Conservation (phyloP, 2,888 invertebrate genomes). For the Amiota minor region DNA sequence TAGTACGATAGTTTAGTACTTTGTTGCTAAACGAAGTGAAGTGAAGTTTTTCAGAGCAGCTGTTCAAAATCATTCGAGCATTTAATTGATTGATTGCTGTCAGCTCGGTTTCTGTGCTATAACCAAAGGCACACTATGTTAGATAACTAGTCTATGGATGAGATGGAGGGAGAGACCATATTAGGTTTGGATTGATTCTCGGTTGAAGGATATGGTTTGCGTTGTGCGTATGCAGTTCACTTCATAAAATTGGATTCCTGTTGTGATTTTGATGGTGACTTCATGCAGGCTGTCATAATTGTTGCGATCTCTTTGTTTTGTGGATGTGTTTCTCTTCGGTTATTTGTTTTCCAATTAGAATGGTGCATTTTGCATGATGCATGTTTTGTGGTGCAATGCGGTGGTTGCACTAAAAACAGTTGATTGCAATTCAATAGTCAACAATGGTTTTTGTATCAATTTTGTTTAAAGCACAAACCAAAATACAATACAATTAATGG, state of each 20-base stretch:
- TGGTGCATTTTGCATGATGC: neutral
- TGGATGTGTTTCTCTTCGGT: conserved; percentile 9
- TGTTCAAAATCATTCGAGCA: conserved; percentile 48
- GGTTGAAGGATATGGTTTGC: neutral
- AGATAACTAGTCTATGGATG: neutral
- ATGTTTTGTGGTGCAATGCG: neutral
- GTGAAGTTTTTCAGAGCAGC: neutral
- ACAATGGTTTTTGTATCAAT: neutral
- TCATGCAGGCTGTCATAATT: neutral
- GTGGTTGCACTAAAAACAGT: neutral
- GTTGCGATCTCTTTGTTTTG: conserved; percentile 2
- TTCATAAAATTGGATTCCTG: neutral
- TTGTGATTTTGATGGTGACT: conserved; percentile 8
- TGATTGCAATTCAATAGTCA: conserved; percentile 1
- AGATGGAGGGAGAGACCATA: neutral
- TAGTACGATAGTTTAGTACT: too few relatives aligned
- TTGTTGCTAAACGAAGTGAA: too few relatives aligned
- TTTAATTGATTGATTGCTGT: conserved; percentile 63
- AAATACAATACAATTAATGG: too few relatives aligned
- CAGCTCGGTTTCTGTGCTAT: conserved; percentile 4
- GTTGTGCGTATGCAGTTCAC: neutral
- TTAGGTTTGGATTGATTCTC: too few relatives aligned
- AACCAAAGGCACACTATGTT: neutral
- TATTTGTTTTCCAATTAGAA: conserved; percentile 27
- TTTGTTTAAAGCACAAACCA: too few relatives aligned